A percentile compares a stretch with the other conserved stretches of the same genome.
These are phyloP conservation scores for Macaria notata DNA, from an alignment of 2,888 invertebrate genomes.

Conservation along the genomic window DNA sequence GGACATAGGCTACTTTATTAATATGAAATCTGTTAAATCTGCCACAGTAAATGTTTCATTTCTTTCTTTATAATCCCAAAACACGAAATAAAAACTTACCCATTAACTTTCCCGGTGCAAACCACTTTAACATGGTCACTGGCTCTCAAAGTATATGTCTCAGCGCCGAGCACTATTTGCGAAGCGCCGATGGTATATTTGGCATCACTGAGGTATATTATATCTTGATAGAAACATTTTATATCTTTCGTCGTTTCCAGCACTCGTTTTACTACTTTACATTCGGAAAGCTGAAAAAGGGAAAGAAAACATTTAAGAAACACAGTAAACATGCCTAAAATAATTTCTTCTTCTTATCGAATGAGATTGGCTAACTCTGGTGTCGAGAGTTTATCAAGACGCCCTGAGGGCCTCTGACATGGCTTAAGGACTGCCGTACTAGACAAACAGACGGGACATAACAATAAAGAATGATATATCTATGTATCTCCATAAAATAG, in stretches of 20 bases:
- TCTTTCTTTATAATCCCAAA: no score
- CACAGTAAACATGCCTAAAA: background rate
- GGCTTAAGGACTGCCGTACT: no score
- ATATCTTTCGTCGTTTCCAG: constrained; percentile 54
- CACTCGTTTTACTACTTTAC: constrained; percentile 56
- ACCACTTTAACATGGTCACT: constrained; percentile 88
- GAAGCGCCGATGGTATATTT: constrained; percentile 78
- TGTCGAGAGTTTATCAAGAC: no score
- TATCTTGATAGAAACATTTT: constrained; percentile 84
- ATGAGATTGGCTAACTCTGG: no score
- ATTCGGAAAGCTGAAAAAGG: constrained; percentile 74
- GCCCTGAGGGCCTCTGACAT: no score
- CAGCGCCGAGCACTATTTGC: constrained; percentile 75
- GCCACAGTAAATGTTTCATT: no score
- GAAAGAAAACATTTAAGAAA: background rate
- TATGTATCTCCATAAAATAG: no score
- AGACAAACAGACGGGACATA: no score
- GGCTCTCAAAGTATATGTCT: constrained; percentile 82
- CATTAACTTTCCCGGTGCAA: constrained; percentile 73
- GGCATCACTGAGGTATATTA: constrained; percentile 86
- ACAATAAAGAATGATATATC: no score
- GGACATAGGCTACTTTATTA: no score
- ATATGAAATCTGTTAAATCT: no score
- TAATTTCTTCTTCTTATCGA: background rate
- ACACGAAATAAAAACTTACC: constrained; percentile 43